Conservation (phyloP, 2,888 invertebrate genomes). For the Marasmarcha lunaedactyla region DNA sequence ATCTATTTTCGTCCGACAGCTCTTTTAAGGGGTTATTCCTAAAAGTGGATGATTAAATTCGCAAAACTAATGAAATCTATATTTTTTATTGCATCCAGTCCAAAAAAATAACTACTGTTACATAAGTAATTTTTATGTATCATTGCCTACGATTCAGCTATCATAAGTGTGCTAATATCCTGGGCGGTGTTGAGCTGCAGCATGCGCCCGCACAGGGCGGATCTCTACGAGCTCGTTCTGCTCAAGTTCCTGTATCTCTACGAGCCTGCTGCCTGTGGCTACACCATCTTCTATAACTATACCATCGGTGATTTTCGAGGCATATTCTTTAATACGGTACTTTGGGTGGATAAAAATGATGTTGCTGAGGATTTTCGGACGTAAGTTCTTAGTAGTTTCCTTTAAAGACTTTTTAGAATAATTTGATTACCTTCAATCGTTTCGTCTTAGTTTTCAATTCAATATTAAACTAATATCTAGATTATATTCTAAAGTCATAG, state of each 20-base stretch:
- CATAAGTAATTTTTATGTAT: too few relatives aligned
- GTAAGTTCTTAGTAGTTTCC: constrained; percentile 20
- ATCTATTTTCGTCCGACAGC: too few relatives aligned
- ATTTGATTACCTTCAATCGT: too few relatives aligned
- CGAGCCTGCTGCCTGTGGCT: constrained; percentile 43
- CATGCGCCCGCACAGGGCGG: constrained; percentile 25
- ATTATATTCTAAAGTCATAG: too few relatives aligned
- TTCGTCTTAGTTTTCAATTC: too few relatives aligned
- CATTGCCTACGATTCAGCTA: constrained; percentile 28
- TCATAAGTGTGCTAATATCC: constrained; percentile 28
- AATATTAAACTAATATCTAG: too few relatives aligned
- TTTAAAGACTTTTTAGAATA: too few relatives aligned
- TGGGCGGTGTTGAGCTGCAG: constrained; percentile 40
- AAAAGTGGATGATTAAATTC: too few relatives aligned
- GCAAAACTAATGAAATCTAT: too few relatives aligned
- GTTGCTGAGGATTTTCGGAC: constrained; percentile 35
- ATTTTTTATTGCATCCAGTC: too few relatives aligned
- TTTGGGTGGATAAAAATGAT: constrained; percentile 38
- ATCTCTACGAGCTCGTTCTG: constrained; percentile 43
- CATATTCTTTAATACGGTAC: constrained; percentile 22
- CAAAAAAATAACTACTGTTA: too few relatives aligned
- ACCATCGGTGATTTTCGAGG: constrained; percentile 18
- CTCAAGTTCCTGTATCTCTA: constrained; percentile 48
- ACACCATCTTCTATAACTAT: constrained; percentile 43
- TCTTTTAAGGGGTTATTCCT: too few relatives aligned